Conservation (phyloP, 92 coral and sea anemone genomes). For the Muricea muricata region DNA sequence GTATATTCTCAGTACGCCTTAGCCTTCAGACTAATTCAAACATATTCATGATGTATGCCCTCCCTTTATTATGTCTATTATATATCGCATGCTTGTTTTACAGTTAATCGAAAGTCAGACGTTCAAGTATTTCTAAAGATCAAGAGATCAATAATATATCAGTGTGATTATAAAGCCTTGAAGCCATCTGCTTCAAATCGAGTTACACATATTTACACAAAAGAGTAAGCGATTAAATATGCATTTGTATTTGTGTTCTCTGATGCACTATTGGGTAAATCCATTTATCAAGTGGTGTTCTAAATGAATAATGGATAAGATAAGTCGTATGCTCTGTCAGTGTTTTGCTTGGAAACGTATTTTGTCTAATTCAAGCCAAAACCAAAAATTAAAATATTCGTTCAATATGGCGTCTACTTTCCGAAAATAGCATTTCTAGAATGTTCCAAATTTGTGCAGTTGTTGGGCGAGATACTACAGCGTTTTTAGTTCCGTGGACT, state of each 20-base stretch:
- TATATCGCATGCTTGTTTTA: too few relatives aligned
- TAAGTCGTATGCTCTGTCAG: too few relatives aligned
- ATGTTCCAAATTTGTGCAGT: background rate
- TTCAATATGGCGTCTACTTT: constrained; percentile 2
- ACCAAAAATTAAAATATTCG: background rate
- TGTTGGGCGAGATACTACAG: too few relatives aligned
- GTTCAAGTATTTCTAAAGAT: background rate
- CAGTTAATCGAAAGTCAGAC: background rate
- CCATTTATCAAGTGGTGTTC: background rate
- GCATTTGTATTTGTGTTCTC: constrained; percentile 16
- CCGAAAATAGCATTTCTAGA: background rate
- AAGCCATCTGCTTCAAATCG: constrained; percentile 7
- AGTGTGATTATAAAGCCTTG: background rate
- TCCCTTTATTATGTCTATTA: background rate
- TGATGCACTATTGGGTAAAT: constrained; percentile 10
- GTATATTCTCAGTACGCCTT: too few relatives aligned
- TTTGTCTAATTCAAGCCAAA: background rate
- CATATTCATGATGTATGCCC: background rate
- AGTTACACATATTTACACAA: constrained; percentile 16
- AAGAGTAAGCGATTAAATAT: constrained; percentile 5
- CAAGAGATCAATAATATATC: background rate
- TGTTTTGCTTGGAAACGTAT: constrained; percentile 12
- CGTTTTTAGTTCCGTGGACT: too few relatives aligned
- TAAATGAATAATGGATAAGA: constrained; percentile 17
- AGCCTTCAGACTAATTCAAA: too few relatives aligned